Evolutionary conservation across 2,888 invertebrate species (phyloP).

Genomic region (Zaprionus obscuricornis): DNA sequence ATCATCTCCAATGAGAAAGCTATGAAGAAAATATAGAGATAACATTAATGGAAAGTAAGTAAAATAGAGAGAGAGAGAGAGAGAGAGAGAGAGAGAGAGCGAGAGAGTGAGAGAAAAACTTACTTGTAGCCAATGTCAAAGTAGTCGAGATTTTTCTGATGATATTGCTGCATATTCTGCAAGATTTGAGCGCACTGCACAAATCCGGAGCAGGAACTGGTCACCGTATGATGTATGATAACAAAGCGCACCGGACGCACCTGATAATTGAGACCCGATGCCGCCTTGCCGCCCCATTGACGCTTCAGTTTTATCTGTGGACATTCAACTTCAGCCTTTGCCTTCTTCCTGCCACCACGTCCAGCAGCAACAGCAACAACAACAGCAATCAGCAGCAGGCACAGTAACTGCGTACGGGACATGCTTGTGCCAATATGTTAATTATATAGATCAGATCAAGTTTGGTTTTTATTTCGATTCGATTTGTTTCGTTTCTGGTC

Average conservation of each 20-base stretch:
- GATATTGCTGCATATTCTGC: constrained; percentile 84
- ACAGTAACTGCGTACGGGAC: constrained; percentile 1
- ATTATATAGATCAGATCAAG: too few relatives aligned
- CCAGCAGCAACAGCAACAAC: not conserved
- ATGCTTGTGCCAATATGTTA: constrained; percentile 3
- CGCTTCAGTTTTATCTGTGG: constrained; percentile 85
- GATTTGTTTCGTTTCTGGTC: not conserved
- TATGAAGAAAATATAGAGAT: constrained; percentile 50
- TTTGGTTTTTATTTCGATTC: not conserved
- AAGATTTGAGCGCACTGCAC: constrained; percentile 84
- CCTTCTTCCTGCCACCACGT: not conserved
- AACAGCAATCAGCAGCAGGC: not conserved
- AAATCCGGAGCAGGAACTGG: constrained; percentile 83
- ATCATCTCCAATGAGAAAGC: constrained; percentile 87
- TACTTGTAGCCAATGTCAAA: constrained; percentile 86
- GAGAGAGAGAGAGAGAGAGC: not conserved
- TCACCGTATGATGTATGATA: constrained; percentile 86
- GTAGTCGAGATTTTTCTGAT: constrained; percentile 84
- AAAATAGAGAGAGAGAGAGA: not conserved
- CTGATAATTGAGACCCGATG: constrained; percentile 85
- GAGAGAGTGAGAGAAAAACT: constrained; percentile 58
- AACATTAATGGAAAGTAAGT: not conserved
- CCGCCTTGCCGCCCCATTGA: constrained; percentile 86
- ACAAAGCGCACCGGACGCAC: constrained; percentile 85
- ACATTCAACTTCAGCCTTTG: constrained; percentile 74